A percentile compares a stretch with the other conserved stretches of the same genome.
Evolutionary conservation across 2,888 invertebrate species (phyloP).

Genomic region (Aphidoletes aphidimyza): DNA sequence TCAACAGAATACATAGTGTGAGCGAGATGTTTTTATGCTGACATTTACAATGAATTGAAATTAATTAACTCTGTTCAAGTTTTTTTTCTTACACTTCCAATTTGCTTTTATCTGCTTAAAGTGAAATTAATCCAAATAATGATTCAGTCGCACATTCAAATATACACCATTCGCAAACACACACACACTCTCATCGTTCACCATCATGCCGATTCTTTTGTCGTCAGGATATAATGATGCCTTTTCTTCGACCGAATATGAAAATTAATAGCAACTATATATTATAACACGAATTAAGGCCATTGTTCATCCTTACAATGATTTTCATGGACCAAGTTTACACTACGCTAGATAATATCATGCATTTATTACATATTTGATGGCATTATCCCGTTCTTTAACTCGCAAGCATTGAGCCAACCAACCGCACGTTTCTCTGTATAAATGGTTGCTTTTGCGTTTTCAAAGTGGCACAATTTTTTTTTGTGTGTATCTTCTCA

Average conservation of each 20-base stretch:
- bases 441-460: not conserved
- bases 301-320: not conserved
- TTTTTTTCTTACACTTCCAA: not conserved
- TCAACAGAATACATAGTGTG: not conserved
- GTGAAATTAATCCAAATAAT: constrained; percentile 5
- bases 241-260: not conserved
- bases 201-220: too few species aligned
- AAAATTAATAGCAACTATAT: not conserved
- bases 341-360: not conserved
- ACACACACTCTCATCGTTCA: too few species aligned
- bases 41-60: not conserved
- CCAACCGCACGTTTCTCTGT: not conserved
- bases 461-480: not conserved
- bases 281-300: not conserved
- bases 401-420: too few species aligned
- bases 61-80: not conserved
- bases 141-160: too few species aligned
- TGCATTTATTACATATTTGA: not conserved
- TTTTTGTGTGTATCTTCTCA: too few species aligned
- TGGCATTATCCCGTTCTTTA: not conserved
- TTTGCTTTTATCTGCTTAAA: not conserved
- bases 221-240: too few species aligned
- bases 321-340: not conserved
- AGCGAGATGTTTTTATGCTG: not conserved
- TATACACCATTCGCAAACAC: not conserved